These are phyloP conservation scores for Dolichotis patagonum DNA, from an alignment of 2,113 vertebrate genomes.

Conservation along the genomic window DNA sequence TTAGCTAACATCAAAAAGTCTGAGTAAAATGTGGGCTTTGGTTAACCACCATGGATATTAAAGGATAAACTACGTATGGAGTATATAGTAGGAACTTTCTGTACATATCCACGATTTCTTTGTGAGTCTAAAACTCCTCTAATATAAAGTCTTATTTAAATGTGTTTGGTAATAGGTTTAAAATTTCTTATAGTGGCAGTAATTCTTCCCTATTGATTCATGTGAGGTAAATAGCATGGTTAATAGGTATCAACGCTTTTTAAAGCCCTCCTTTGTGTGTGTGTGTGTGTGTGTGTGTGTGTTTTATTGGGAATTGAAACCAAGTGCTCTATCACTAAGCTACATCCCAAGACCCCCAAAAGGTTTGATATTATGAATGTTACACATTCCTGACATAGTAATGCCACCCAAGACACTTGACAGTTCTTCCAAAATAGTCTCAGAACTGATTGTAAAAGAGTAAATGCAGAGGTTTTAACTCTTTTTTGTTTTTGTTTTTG, in stretches of 20 bases:
- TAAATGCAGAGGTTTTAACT: not conserved
- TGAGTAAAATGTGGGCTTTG: not conserved
- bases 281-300: not conserved
- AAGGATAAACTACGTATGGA: not conserved
- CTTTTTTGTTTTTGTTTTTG: no score
- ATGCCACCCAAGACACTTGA: not conserved
- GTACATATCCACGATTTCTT: not conserved
- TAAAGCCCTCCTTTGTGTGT: not conserved
- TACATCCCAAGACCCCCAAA: not conserved
- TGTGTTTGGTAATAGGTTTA: not conserved
- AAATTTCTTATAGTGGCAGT: not conserved
- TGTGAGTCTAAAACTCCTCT: not conserved
- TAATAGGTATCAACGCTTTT: not conserved
- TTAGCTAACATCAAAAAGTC: not conserved
- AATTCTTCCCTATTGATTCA: not conserved
- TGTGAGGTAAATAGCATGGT: not conserved
- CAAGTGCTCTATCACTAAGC: not conserved
- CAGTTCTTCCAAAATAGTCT: constrained; percentile 9
- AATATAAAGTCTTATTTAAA: not conserved
- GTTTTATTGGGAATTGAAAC: not conserved
- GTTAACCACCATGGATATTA: not conserved
- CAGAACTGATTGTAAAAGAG: not conserved
- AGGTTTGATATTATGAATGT: not conserved
- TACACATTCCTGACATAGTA: not conserved
- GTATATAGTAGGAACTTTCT: not conserved